Percentiles rank a stretch among this genome's conserved stretches.
phyloP scores from a whole-genome alignment of 2,797 vertebrate species.

The Aeoliscus strigatus region DNA sequence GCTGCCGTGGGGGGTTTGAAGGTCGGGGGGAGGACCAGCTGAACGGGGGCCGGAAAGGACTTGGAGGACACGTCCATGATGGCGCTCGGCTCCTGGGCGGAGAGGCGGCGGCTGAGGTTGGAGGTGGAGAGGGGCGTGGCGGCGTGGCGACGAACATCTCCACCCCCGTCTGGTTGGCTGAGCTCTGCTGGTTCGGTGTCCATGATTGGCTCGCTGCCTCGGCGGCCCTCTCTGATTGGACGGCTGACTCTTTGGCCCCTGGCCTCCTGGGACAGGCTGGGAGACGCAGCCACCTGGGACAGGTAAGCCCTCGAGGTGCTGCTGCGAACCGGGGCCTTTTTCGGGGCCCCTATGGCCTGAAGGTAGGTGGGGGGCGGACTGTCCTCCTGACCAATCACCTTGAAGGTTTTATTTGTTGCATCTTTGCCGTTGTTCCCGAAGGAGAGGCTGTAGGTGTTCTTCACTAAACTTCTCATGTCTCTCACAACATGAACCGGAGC shows the following conservation, averaged over 20 bases:
- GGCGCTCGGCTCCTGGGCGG: slow-evolving; percentile 20
- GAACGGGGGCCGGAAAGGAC: slow-evolving; percentile 6
- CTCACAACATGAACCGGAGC: slow-evolving; percentile 74
- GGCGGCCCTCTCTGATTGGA: slow-evolving; percentile 33
- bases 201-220: slow-evolving; percentile 28
- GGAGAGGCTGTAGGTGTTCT: slow-evolving; percentile 74
- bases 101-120: neutral
- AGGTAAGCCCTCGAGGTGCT: slow-evolving; percentile 17
- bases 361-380: slow-evolving; percentile 41
- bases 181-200: slow-evolving; percentile 9
- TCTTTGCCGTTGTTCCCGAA: slow-evolving; percentile 42
- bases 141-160: neutral
- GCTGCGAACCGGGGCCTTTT: neutral
- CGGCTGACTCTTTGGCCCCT: neutral
- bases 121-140: neutral
- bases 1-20: slow-evolving; percentile 24
- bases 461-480: slow-evolving; percentile 81
- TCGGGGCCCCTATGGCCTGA: slow-evolving; percentile 35
- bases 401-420: slow-evolving; percentile 9
- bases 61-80: neutral
- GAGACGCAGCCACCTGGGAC: slow-evolving; percentile 20
- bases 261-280: slow-evolving; percentile 44
- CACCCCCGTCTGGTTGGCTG: slow-evolving; percentile 12
- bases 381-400: slow-evolving; percentile 36
- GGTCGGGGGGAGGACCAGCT: slow-evolving; percentile 6